Base-by-base conservation (phyloP, 2,797 vertebrate genomes). In the Peromyscus eremicus region DNA sequence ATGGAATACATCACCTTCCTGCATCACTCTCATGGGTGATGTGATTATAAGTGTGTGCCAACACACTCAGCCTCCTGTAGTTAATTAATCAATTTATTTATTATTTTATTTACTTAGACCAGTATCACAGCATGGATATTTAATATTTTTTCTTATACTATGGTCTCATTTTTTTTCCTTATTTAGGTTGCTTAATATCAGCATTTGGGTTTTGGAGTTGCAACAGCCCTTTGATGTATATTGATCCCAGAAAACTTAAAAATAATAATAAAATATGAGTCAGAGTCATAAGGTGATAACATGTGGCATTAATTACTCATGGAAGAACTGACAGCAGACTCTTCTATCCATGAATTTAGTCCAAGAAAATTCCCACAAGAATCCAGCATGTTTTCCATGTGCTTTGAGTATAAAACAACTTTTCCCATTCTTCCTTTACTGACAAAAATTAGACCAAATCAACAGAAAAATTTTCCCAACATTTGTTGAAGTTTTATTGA, bases 401-500 rank as follows among this genome's bases (percentile, higher is more conserved):
- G 66, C 2, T 75, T 91, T 86, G 62, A 70, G 46, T 87, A 1
- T 77, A 88, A 95, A 86, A 91, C 13, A 93, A 66, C 81, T 55
- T 66, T 87, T 52, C 1, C 16, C 40, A 27, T 46, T 92, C 46
- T 55, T 91, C n/a, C 80, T 8, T 79, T 83, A 80, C 52, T 93
- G 13, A 14, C 66, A 88, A 82, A 91, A 91, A 85, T 73, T 52
- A 92, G 60, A 90, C 7, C 52, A 86, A 92, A 60, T 88, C 8
- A 81, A 11, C 43, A 62, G 40, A 75, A 73, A 37, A 57, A 84
- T 92, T 96, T 89, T 6, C 46, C n/a, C 37, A 49, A 17, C 16
- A 13, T 96, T 94, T 92, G 34, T 94, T 96, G 14, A 62, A 80
- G 60, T 55, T 94, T 92, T 91, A 79, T 79, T 79, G 80, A 97